A percentile compares a stretch with the other conserved stretches of the same genome.
Evolutionary conservation across 2,888 invertebrate genomes (phyloP).

Genomic region (Gnatocerus cornutus): DNA sequence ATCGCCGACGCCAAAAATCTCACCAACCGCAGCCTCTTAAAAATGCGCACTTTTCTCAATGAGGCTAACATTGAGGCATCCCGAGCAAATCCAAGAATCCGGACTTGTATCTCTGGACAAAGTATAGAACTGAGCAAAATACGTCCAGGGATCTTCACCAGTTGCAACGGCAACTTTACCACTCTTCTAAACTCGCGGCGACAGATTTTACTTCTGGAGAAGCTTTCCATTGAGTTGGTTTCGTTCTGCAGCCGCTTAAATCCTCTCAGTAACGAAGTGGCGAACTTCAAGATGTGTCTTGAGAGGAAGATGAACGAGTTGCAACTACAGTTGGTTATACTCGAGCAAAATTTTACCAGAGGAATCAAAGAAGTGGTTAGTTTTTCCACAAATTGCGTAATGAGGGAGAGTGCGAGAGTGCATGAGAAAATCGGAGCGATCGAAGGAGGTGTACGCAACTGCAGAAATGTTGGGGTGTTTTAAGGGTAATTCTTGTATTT

Average conservation of each 20-base stretch:
- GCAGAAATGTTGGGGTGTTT: constrained; percentile 12
- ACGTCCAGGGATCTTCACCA: neutral
- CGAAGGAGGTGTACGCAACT: constrained; percentile 32
- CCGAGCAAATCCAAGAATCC: neutral
- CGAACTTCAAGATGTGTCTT: constrained; percentile 19
- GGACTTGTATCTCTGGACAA: constrained; percentile 21
- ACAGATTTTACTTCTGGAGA: neutral
- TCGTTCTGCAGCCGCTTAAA: constrained; percentile 24
- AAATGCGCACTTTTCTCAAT: constrained; percentile 1
- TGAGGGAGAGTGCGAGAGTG: constrained; percentile 7
- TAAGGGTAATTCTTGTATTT: neutral
- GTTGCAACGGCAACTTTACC: constrained; percentile 12
- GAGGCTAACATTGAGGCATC: constrained; percentile 30
- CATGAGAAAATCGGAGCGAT: constrained; percentile 20
- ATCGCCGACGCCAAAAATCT: constrained; percentile 20
- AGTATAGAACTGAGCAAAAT: constrained; percentile 14
- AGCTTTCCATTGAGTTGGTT: constrained; percentile 1
- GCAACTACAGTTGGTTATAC: neutral
- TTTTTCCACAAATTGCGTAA: constrained; percentile 14
- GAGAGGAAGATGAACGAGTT: constrained; percentile 20
- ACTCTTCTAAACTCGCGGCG: neutral
- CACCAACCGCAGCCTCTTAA: constrained; percentile 12
- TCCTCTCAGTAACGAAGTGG: constrained; percentile 9
- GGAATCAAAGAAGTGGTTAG: constrained; percentile 16
- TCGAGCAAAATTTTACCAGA: constrained; percentile 16